Conservation (phyloP, 2,797 vertebrate species). For the Sebastes reedi region DNA sequence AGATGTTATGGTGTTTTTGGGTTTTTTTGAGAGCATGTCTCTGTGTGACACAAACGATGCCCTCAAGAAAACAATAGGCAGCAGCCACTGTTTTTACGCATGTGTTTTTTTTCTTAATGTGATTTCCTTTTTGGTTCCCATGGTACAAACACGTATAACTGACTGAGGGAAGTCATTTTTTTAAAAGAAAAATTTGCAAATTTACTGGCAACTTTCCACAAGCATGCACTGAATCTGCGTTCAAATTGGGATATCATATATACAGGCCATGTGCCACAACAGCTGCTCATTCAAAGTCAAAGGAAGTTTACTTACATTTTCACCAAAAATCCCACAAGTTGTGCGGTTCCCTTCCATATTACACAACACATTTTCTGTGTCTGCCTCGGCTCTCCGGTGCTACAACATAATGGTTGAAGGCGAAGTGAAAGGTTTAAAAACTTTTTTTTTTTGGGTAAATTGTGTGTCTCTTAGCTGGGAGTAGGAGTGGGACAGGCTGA, state of each 20-base stretch:
- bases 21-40: background rate
- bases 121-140: background rate
- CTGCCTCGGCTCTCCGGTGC: slow-evolving; percentile 46
- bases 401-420: slow-evolving; percentile 46
- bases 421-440: slow-evolving; percentile 61
- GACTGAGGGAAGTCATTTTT: background rate
- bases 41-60: background rate
- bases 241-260: background rate
- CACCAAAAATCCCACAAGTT: slow-evolving; percentile 52
- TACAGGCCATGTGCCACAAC: slow-evolving; percentile 15
- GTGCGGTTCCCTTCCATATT: slow-evolving; percentile 24
- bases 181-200: background rate
- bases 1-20: background rate
- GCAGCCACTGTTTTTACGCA: background rate
- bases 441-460: slow-evolving; percentile 39
- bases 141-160: background rate
- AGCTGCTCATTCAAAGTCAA: slow-evolving; percentile 59
- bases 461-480: slow-evolving; percentile 72
- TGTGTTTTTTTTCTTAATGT: background rate
- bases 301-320: slow-evolving; percentile 81
- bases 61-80: background rate
- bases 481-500: slow-evolving; percentile 75
- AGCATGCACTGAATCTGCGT: slow-evolving; percentile 15
- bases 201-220: slow-evolving; percentile 36
- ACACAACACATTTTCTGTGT: slow-evolving; percentile 37